Evolutionary conservation across 2,888 invertebrate species (phyloP).

Genomic region (Orthosia gothica): DNA sequence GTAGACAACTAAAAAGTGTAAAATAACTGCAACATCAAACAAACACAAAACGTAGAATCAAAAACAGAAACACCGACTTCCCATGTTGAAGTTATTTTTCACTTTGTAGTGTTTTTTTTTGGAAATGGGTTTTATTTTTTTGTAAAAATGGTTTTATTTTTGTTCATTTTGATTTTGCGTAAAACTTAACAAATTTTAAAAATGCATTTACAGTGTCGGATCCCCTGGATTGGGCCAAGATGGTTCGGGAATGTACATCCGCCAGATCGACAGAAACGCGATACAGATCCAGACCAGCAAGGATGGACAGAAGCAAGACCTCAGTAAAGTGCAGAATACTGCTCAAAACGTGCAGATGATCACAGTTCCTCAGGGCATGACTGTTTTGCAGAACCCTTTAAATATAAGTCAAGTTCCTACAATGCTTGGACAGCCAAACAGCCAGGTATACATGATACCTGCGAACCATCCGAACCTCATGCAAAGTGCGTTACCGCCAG

Average conservation of each 20-base stretch:
- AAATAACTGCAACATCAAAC: no score
- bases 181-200: neutral
- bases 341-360: conserved; percentile 89
- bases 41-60: no score
- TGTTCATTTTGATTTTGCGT: neutral
- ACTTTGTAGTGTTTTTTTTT: no score
- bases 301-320: conserved; percentile 85
- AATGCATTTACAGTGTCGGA: conserved; percentile 78
- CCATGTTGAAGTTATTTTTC: no score
- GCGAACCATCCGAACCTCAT: conserved; percentile 85
- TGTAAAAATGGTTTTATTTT: no score
- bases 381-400: conserved; percentile 86
- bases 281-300: conserved; percentile 87
- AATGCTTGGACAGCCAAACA: conserved; percentile 85
- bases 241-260: conserved; percentile 87
- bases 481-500: conserved; percentile 81
- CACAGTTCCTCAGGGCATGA: conserved; percentile 88
- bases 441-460: conserved; percentile 89
- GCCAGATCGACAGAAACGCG: conserved; percentile 87
- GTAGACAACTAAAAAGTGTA: no score
- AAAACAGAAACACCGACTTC: no score
- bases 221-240: conserved; percentile 82
- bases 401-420: conserved; percentile 87
- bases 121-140: no score
- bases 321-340: conserved; percentile 83